A percentile compares a stretch with the other conserved stretches of the same genome.
These are phyloP conservation scores for Palythoa grandis DNA, from an alignment of 92 coral and sea anemone species.

Conservation along the genomic window DNA sequence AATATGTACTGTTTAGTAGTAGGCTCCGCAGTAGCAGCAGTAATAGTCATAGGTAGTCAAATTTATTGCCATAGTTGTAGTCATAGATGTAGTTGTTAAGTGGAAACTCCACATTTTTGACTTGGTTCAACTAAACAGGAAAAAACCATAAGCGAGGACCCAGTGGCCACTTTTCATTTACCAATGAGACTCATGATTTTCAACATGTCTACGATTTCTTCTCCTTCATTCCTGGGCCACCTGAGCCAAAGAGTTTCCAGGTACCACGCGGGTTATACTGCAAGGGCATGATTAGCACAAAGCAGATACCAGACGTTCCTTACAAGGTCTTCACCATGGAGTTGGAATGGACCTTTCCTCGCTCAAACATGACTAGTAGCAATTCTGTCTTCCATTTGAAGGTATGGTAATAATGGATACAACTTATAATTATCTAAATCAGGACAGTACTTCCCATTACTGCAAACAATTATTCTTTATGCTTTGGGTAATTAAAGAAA, in stretches of 20 bases:
- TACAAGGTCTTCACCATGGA: slow-evolving; percentile 62
- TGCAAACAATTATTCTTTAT: too few species aligned
- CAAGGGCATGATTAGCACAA: slow-evolving; percentile 54
- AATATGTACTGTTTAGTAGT: too few species aligned
- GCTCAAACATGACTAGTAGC: background rate
- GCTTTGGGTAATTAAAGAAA: too few species aligned
- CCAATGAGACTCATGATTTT: slow-evolving; percentile 54
- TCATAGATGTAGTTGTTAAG: too few species aligned
- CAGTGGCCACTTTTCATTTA: background rate
- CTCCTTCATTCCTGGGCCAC: slow-evolving; percentile 65
- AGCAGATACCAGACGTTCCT: slow-evolving; percentile 59
- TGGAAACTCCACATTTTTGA: background rate
- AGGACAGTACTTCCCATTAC: background rate
- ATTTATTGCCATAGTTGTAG: too few species aligned
- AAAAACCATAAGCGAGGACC: background rate
- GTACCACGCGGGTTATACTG: slow-evolving; percentile 76
- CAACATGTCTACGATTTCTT: slow-evolving; percentile 78
- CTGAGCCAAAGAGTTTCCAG: slow-evolving; percentile 58
- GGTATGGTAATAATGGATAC: slow-evolving; percentile 5
- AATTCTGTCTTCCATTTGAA: slow-evolving; percentile 40
- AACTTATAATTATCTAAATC: background rate
- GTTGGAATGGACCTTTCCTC: slow-evolving; percentile 32
- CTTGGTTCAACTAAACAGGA: background rate
- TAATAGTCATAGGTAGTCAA: too few species aligned
- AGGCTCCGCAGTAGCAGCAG: too few species aligned